A percentile compares a stretch with the other conserved stretches of the same genome.
These are phyloP conservation scores for Calyptomena viridis DNA, from an alignment of 2,113 vertebrate species.

Conservation along the genomic window DNA sequence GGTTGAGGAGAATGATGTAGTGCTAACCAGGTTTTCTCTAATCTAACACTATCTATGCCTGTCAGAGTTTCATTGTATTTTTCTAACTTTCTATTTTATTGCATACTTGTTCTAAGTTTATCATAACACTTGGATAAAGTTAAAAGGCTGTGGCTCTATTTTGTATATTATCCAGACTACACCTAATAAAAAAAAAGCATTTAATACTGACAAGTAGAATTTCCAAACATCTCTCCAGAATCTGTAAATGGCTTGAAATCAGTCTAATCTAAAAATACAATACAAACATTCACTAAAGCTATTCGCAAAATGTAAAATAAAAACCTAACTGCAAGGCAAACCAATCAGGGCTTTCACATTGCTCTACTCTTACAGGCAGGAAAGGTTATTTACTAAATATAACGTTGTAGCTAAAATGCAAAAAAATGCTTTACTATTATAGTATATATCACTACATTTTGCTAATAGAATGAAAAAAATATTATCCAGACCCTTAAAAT, in stretches of 20 bases:
- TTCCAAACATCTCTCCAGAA: neutral
- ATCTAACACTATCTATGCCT: neutral
- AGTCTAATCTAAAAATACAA: neutral
- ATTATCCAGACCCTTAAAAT: slow-evolving; percentile 71
- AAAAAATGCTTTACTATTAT: neutral
- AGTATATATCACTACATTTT: neutral
- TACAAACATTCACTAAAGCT: slow-evolving; percentile 24
- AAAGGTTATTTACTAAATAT: neutral
- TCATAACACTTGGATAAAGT: neutral
- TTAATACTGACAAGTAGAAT: neutral
- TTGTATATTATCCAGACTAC: neutral
- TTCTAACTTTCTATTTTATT: neutral
- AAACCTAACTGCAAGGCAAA: slow-evolving; percentile 20
- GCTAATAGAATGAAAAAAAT: neutral
- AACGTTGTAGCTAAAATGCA: neutral
- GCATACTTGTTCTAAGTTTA: neutral
- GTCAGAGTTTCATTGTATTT: neutral
- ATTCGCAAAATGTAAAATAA: neutral
- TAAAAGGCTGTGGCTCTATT: slow-evolving; percentile 49
- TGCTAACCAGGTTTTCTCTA: neutral
- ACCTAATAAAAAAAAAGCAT: neutral
- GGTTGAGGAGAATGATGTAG: neutral
- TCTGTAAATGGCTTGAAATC: slow-evolving; percentile 17
- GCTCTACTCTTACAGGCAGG: neutral
- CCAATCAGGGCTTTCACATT: neutral